These are phyloP conservation scores for Chroicocephalus ridibundus DNA, from an alignment of 2,113 vertebrate species.

Conservation along the genomic window DNA sequence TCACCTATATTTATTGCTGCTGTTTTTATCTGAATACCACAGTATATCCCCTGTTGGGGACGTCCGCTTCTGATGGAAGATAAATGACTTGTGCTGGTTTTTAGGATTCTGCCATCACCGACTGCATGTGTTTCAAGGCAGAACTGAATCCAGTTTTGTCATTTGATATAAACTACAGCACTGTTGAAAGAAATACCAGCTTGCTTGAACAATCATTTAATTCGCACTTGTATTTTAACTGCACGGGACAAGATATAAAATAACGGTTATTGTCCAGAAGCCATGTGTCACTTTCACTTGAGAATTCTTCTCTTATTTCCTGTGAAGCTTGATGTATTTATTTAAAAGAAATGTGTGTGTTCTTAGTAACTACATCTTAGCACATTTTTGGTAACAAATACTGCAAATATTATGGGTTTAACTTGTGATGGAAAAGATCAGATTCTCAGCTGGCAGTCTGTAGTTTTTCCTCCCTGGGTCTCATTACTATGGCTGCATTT, in stretches of 20 bases:
- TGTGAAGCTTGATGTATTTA: neutral
- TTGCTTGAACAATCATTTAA: constrained; percentile 32
- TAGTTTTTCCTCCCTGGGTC: neutral
- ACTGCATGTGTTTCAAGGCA: neutral
- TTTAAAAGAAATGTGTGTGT: neutral
- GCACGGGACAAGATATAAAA: neutral
- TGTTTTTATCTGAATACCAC: neutral
- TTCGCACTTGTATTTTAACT: constrained; percentile 35
- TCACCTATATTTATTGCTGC: neutral
- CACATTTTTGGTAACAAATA: neutral
- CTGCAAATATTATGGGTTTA: neutral
- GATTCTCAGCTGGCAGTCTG: neutral
- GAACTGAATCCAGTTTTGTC: neutral
- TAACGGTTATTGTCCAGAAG: neutral
- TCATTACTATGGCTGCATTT: neutral
- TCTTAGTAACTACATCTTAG: neutral
- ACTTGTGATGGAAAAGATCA: neutral
- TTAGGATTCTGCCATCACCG: neutral
- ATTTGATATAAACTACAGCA: neutral
- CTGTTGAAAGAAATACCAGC: neutral
- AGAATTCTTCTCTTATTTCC: neutral
- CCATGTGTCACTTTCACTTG: neutral
- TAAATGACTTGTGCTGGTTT: neutral
- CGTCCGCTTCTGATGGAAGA: neutral
- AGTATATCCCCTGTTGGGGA: neutral